These are phyloP conservation scores for Macropodus opercularis DNA, from an alignment of 2,797 vertebrate genomes.

Conservation along the genomic window DNA sequence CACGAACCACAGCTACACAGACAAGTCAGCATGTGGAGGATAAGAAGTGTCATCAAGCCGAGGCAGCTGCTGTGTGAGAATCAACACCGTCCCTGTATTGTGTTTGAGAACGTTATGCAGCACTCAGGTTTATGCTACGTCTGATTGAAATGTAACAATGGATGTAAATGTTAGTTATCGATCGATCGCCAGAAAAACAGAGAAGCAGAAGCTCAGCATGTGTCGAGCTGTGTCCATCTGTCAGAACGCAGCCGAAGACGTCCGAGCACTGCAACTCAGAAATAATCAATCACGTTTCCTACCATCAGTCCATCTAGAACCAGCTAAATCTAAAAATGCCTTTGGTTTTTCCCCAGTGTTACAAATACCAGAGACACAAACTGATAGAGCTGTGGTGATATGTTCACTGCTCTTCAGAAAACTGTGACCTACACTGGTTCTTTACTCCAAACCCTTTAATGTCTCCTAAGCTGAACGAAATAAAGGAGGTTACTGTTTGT, in stretches of 20 bases:
- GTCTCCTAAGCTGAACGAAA: too few relatives aligned
- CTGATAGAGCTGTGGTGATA: not conserved
- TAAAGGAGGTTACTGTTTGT: not conserved
- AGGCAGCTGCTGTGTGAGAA: too few relatives aligned
- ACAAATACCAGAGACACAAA: not conserved
- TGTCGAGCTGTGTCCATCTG: too few relatives aligned
- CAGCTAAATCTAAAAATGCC: too few relatives aligned
- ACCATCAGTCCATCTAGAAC: not conserved
- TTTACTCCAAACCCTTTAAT: not conserved
- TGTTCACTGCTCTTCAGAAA: not conserved
- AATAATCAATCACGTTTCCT: not conserved
- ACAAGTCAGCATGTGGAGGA: not conserved
- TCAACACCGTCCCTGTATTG: too few relatives aligned
- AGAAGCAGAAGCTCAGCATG: conserved; percentile 9
- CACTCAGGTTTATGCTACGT: too few relatives aligned
- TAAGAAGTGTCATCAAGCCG: not conserved
- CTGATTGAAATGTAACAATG: too few relatives aligned
- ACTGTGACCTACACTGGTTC: not conserved
- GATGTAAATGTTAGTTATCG: too few relatives aligned
- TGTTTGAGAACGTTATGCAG: not conserved
- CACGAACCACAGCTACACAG: conserved; percentile 31
- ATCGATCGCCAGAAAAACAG: not conserved
- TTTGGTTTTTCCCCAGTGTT: not conserved
- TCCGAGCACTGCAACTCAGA: too few relatives aligned
- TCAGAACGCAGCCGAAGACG: too few relatives aligned